A percentile compares a stretch with the other conserved stretches of the same genome.
Evolutionary conservation across 2,888 invertebrate species (phyloP).

Genomic region (Odontocolon sp.): DNA sequence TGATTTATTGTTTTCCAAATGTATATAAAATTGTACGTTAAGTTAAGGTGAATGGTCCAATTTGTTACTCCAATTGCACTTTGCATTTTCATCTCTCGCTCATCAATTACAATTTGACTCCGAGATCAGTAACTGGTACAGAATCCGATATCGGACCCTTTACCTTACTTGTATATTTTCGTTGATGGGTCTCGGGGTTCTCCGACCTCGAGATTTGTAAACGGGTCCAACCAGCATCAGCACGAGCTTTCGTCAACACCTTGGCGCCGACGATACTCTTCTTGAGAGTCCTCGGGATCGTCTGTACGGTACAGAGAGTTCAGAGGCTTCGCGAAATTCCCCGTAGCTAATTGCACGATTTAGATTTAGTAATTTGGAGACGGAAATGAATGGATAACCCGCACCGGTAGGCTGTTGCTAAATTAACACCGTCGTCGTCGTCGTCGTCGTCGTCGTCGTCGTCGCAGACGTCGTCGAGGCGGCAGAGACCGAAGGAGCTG

Average conservation of each 20-base stretch:
- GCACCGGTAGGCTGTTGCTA: constrained; percentile 64
- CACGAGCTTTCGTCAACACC: background rate
- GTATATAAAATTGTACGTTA: too few relatives aligned
- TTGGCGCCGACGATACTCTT: constrained; percentile 2
- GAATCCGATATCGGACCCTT: too few relatives aligned
- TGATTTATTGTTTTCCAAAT: too few relatives aligned
- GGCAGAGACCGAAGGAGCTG: constrained; percentile 44
- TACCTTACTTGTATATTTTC: too few relatives aligned
- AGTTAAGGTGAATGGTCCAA: too few relatives aligned
- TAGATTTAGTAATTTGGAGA: constrained; percentile 78
- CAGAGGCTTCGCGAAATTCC: constrained; percentile 20
- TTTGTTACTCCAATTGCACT: too few relatives aligned
- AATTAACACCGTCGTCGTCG: constrained; percentile 70
- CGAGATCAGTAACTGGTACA: too few relatives aligned
- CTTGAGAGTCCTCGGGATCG: background rate
- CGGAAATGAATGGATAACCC: constrained; percentile 77
- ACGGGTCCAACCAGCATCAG: background rate
- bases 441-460: constrained; percentile 34
- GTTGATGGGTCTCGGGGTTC: too few relatives aligned
- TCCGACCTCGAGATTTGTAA: background rate
- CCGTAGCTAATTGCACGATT: constrained; percentile 71
- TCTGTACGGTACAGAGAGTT: background rate
- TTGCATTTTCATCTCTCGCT: too few relatives aligned
- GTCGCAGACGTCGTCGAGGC: constrained; percentile 37
- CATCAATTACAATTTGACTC: too few relatives aligned